Percentiles rank a stretch among this genome's conserved stretches.
phyloP scores from a whole-genome alignment of 2,113 vertebrate genomes.

The Cinclus cinclus region DNA sequence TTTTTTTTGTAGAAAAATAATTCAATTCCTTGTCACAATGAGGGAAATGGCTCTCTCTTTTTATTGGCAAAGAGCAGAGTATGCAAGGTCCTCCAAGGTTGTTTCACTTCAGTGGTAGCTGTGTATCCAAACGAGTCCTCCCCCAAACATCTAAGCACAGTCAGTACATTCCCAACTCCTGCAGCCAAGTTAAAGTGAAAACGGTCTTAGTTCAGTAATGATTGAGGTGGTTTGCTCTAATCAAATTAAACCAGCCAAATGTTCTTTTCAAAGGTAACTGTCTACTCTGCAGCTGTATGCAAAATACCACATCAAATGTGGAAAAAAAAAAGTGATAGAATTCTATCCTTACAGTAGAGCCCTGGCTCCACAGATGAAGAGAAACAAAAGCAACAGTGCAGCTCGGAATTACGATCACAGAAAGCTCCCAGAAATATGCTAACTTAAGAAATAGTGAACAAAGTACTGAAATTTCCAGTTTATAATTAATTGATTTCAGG shows the following conservation, averaged over 20 bases:
- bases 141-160: slow-evolving; percentile 71
- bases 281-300: slow-evolving; percentile 88
- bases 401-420: slow-evolving; percentile 67
- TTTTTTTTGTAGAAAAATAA: neutral
- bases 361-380: slow-evolving; percentile 69
- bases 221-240: slow-evolving; percentile 86
- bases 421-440: slow-evolving; percentile 71
- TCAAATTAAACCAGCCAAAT: slow-evolving; percentile 84
- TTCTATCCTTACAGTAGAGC: slow-evolving; percentile 75
- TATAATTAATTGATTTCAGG: slow-evolving; percentile 69
- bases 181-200: slow-evolving; percentile 86
- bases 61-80: neutral
- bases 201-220: slow-evolving; percentile 81
- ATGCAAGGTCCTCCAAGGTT: slow-evolving; percentile 30
- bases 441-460: slow-evolving; percentile 70
- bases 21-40: neutral
- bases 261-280: slow-evolving; percentile 87
- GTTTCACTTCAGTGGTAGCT: slow-evolving; percentile 47
- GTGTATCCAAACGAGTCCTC: slow-evolving; percentile 56
- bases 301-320: slow-evolving; percentile 84
- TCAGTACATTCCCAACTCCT: slow-evolving; percentile 81
- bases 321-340: slow-evolving; percentile 73
- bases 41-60: neutral
- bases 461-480: slow-evolving; percentile 71
- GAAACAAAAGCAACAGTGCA: slow-evolving; percentile 74